phyloP scores from a whole-genome alignment of 2,888 invertebrate genomes.

The Ptilodon capucinus region DNA sequence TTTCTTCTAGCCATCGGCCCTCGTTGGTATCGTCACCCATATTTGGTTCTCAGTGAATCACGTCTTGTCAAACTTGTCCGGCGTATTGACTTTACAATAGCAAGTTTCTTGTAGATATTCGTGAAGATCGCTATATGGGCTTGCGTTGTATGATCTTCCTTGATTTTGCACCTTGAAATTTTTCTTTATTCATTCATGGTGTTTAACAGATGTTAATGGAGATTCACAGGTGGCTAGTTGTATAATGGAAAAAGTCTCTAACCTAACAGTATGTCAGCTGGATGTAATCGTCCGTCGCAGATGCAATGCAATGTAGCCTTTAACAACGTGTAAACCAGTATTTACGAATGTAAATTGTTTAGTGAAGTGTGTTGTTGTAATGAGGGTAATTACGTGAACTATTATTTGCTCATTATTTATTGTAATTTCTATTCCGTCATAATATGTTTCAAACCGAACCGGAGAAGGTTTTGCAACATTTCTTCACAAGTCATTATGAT shows the following conservation, averaged over 20 bases:
- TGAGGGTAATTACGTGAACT: conserved; percentile 9
- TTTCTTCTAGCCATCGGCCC: conserved; percentile 44
- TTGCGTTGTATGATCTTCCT: conserved; percentile 13
- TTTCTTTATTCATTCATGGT: conserved; percentile 10
- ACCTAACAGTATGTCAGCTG: conserved; percentile 2
- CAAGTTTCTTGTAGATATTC: conserved; percentile 17
- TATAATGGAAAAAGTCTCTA: too few relatives aligned
- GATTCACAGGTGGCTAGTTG: neutral
- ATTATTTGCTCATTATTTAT: conserved; percentile 7
- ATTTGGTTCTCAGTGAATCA: conserved; percentile 59
- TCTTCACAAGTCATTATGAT: too few relatives aligned
- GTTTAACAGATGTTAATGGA: neutral
- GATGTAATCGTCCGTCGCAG: conserved; percentile 17
- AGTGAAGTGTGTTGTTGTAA: conserved; percentile 4
- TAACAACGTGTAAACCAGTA: neutral
- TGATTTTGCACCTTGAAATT: conserved; percentile 11
- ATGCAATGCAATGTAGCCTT: conserved; percentile 8
- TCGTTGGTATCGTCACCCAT: conserved; percentile 44
- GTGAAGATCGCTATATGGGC: conserved; percentile 9
- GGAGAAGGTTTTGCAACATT: too few relatives aligned
- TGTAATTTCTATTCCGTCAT: neutral
- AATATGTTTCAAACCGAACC: neutral
- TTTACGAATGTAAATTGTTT: conserved; percentile 1
- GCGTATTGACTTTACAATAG: conserved; percentile 28
- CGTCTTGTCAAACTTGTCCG: conserved; percentile 43